Evolutionary conservation across 2,113 vertebrate species (phyloP).

Genomic region (Cynocephalus volans): DNA sequence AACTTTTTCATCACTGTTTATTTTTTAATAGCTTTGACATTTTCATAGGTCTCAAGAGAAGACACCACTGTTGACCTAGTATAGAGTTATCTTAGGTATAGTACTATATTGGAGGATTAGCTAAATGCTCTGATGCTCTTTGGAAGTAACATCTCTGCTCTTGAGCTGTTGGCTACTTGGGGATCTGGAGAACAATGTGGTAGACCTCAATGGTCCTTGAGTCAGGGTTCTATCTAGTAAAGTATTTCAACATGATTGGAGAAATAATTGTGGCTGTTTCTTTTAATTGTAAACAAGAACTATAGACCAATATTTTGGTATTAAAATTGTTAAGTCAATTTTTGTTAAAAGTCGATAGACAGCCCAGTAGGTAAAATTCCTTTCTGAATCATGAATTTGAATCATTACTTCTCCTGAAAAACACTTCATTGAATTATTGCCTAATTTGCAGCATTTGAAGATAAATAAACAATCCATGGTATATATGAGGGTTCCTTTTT

Average conservation of each 20-base stretch:
- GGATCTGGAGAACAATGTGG: background rate
- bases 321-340: background rate
- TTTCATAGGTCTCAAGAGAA: background rate
- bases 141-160: background rate
- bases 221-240: background rate
- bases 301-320: conserved; percentile 8
- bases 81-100: no score
- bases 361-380: background rate
- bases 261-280: background rate
- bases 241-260: background rate
- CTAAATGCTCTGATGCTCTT: background rate
- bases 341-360: background rate
- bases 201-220: background rate
- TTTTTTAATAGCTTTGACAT: background rate
- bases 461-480: background rate
- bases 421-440: background rate
- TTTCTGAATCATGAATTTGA: conserved; percentile 54
- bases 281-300: background rate
- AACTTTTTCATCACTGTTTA: background rate
- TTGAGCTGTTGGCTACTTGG: background rate
- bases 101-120: background rate
- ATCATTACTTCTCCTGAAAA: conserved; percentile 11
- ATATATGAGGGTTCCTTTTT: conserved; percentile 24
- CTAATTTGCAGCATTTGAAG: background rate
- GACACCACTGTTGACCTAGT: background rate